phyloP scores from a whole-genome alignment of 1,140 invertebrate species.

The Orussus abietinus region DNA sequence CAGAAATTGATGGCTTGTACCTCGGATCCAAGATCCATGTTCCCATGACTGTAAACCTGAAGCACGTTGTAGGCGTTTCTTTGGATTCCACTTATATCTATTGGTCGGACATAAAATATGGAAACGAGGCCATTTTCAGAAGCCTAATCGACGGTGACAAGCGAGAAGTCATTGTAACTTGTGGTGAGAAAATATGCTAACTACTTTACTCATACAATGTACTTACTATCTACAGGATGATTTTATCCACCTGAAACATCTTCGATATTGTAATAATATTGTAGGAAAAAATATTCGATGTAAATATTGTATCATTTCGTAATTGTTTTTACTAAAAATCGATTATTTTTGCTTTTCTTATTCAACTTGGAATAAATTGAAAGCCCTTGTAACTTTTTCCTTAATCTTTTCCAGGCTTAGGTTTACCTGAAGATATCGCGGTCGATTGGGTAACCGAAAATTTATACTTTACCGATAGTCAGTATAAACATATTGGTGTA shows the following conservation, averaged over 20 bases:
- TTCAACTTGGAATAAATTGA: slow-evolving; percentile 6
- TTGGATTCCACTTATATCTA: slow-evolving; percentile 66
- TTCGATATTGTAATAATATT: too few species aligned
- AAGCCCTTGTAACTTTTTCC: not conserved
- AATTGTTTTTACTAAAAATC: too few species aligned
- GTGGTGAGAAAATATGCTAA: slow-evolving; percentile 34
- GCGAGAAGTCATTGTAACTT: slow-evolving; percentile 54
- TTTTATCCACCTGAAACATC: too few species aligned
- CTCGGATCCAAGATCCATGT: slow-evolving; percentile 49
- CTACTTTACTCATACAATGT: too few species aligned
- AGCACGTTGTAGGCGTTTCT: slow-evolving; percentile 64
- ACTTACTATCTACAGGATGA: too few species aligned
- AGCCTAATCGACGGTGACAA: slow-evolving; percentile 55
- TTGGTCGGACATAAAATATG: slow-evolving; percentile 67
- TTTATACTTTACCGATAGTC: slow-evolving; percentile 76
- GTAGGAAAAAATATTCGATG: too few species aligned
- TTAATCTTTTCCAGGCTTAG: slow-evolving; percentile 56
- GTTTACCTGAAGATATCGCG: slow-evolving; percentile 70
- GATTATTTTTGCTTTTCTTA: too few species aligned
- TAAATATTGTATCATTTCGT: too few species aligned
- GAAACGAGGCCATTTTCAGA: slow-evolving; percentile 64
- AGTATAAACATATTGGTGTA: slow-evolving; percentile 68
- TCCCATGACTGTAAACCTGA: slow-evolving; percentile 49
- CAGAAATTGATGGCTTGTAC: slow-evolving; percentile 53
- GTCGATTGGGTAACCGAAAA: slow-evolving; percentile 79